phyloP scores from a whole-genome alignment of 2,113 vertebrate genomes.

The Rhinolophus ferrumequinum region DNA sequence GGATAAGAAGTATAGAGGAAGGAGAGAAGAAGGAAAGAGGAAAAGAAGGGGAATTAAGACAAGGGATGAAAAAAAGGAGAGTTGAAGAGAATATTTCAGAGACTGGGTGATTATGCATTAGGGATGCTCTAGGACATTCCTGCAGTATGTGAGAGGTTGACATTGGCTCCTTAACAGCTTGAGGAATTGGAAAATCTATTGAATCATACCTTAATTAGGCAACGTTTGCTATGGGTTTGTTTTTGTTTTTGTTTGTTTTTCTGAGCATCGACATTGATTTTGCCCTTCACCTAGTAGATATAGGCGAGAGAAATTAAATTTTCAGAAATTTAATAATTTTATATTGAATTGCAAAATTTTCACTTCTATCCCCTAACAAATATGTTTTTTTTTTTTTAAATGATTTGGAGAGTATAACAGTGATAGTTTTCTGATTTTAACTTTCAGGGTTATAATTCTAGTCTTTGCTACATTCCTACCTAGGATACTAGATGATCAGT shows the following conservation, averaged over 20 bases:
- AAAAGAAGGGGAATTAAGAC: not conserved
- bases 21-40: not conserved
- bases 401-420: not conserved
- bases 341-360: slow-evolving; percentile 3
- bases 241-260: not conserved
- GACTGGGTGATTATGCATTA: not conserved
- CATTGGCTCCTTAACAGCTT: not conserved
- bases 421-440: not conserved
- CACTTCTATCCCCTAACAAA: not conserved
- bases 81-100: not conserved
- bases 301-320: not conserved
- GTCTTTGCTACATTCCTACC: not conserved
- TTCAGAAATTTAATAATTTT: not conserved
- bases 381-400: not conserved
- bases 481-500: not conserved
- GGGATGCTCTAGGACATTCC: not conserved
- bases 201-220: not conserved
- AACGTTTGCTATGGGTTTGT: not conserved
- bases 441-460: not conserved
- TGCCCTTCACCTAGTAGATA: not conserved
- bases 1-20: not conserved
- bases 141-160: not conserved
- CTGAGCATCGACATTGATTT: not conserved
- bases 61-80: not conserved
- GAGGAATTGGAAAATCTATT: not conserved